Conservation (phyloP, 92 coral and sea anemone genomes). For the Porites divaricata region DNA sequence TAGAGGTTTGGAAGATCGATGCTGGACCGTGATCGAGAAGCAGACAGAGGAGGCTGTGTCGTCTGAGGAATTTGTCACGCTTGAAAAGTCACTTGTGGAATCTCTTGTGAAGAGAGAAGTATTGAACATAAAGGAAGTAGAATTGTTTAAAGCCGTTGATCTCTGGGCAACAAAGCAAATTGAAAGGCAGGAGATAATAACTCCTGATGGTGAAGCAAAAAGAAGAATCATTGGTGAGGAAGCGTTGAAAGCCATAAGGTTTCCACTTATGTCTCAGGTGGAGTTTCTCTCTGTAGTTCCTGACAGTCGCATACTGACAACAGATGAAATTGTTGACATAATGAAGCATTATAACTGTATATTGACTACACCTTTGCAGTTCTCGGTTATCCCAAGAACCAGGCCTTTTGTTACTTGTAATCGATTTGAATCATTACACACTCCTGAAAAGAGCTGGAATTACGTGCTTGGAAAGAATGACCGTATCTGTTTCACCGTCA, state of each 20-base stretch:
- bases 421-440: not conserved
- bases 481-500: conserved; percentile 1
- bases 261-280: conserved; percentile 22
- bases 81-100: conserved; percentile 52
- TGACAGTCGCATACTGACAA: conserved; percentile 11
- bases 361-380: conserved; percentile 5
- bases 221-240: conserved; percentile 61
- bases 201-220: conserved; percentile 40
- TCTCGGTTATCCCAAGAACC: not conserved
- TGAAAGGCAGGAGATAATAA: not conserved
- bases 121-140: conserved; percentile 53
- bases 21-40: conserved; percentile 56
- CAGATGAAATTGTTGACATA: not conserved
- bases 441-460: not conserved
- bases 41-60: conserved; percentile 50
- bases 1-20: conserved; percentile 39
- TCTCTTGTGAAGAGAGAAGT: conserved; percentile 55
- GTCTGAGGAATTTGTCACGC: conserved; percentile 30
- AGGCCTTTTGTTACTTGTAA: not conserved
- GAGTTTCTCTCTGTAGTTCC: conserved; percentile 29
- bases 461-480: not conserved
- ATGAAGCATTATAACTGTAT: not conserved
- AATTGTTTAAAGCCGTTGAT: conserved; percentile 65
- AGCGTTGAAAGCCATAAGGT: conserved; percentile 24
- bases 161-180: conserved; percentile 57